Evolutionary conservation across 2,113 vertebrate genomes (phyloP).

Genomic region (Rhizomys pruinosus): DNA sequence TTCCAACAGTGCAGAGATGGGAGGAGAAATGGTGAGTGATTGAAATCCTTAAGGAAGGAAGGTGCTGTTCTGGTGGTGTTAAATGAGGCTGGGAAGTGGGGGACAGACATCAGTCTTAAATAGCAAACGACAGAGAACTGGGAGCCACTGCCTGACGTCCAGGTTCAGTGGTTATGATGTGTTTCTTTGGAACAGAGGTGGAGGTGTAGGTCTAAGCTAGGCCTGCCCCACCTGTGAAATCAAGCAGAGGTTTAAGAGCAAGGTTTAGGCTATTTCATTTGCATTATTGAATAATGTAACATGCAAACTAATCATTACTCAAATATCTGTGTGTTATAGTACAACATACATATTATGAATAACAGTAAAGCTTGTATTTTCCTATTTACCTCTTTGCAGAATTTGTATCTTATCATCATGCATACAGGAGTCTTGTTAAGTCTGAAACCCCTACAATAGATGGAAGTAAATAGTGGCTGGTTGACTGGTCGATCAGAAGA

Average conservation of each 20-base stretch:
- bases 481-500: neutral
- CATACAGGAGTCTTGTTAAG: too few species aligned
- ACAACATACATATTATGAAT: neutral
- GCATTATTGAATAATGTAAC: neutral
- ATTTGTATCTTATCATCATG: neutral
- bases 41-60: neutral
- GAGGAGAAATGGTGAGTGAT: neutral
- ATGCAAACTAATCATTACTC: neutral
- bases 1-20: too few species aligned
- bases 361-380: neutral
- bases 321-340: too few species aligned
- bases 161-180: rapidly evolving
- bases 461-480: neutral
- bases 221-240: neutral
- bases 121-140: rapidly evolving
- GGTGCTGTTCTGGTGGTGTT: neutral
- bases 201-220: neutral
- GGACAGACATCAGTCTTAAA: neutral
- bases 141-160: neutral
- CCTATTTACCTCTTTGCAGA: neutral
- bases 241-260: neutral
- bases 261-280: neutral
- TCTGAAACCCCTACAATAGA: neutral
- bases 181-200: neutral
- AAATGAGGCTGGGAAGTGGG: neutral